These are phyloP conservation scores for Rhea pennata DNA, from an alignment of 2,113 vertebrate species.

Conservation along the genomic window DNA sequence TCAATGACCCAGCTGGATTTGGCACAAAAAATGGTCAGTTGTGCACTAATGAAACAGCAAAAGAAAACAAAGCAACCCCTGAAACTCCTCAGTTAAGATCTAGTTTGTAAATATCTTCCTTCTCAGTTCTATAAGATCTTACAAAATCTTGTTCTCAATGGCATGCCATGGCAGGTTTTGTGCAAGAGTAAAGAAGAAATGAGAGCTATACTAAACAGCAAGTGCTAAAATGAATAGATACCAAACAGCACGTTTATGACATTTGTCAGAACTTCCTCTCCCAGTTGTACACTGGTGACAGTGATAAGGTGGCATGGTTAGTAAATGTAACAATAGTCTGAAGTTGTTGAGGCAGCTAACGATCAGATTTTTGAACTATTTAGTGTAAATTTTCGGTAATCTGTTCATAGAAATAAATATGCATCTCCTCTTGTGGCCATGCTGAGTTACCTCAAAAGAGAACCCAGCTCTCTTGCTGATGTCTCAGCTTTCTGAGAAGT, in stretches of 20 bases:
- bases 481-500: not conserved
- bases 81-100: not conserved
- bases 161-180: too few species aligned
- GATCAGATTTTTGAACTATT: not conserved
- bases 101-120: not conserved
- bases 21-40: not conserved
- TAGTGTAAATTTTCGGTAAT: not conserved
- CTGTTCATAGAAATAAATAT: not conserved
- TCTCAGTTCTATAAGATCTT: not conserved
- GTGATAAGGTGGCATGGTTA: conserved; percentile 10
- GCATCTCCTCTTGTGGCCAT: conserved; percentile 24
- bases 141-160: not conserved
- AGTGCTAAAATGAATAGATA: not conserved
- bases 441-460: not conserved
- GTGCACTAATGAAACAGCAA: not conserved
- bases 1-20: not conserved
- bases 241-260: not conserved
- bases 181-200: not conserved
- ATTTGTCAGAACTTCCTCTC: conserved; percentile 23
- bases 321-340: conserved; percentile 8
- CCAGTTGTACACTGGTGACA: conserved; percentile 1
- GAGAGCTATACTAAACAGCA: not conserved
- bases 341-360: not conserved
- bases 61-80: not conserved
- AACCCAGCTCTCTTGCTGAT: not conserved